Percentiles rank a stretch among this genome's conserved stretches.
phyloP scores from a whole-genome alignment of 2,797 vertebrate genomes.

The Erethizon dorsatum region DNA sequence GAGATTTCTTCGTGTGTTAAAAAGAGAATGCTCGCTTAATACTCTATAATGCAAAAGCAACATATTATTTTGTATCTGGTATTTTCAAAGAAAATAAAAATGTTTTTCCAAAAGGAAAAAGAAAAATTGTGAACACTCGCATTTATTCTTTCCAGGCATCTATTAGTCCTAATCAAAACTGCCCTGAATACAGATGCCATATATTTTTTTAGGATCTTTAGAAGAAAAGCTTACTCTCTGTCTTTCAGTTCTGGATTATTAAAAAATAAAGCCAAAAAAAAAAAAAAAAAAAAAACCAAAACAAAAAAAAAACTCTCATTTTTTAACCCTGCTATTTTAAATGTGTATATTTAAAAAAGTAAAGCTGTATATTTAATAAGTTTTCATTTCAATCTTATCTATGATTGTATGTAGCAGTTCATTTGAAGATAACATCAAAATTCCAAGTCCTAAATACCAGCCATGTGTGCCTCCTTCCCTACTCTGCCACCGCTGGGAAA shows the following conservation, averaged over 20 bases:
- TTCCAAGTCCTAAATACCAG: background rate
- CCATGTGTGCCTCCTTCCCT: no score
- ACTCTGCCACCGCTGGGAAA: background rate
- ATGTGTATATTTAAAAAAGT: slow-evolving; percentile 11
- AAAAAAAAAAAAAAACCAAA: background rate
- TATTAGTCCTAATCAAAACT: background rate
- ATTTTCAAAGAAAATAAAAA: slow-evolving; percentile 51
- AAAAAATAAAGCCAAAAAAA: slow-evolving; percentile 40
- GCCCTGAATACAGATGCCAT: background rate
- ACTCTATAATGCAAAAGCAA: background rate
- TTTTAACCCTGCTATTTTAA: slow-evolving; percentile 15
- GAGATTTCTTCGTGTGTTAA: slow-evolving; percentile 10
- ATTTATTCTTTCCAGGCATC: slow-evolving; percentile 20
- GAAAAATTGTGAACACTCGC: background rate
- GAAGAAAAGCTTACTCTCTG: background rate
- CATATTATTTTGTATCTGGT: slow-evolving; percentile 45
- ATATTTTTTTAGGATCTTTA: background rate
- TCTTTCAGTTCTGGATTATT: slow-evolving; percentile 45
- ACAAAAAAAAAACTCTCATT: background rate
- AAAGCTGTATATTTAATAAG: background rate
- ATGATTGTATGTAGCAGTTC: background rate
- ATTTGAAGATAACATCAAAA: background rate
- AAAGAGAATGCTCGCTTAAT: background rate
- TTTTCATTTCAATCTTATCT: background rate
- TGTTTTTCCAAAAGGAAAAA: slow-evolving; percentile 40